Evolutionary conservation across 1,140 invertebrate species (phyloP), one percentile per base, ranked within the genome.

Genomic region (Colletes gigas): DNA sequence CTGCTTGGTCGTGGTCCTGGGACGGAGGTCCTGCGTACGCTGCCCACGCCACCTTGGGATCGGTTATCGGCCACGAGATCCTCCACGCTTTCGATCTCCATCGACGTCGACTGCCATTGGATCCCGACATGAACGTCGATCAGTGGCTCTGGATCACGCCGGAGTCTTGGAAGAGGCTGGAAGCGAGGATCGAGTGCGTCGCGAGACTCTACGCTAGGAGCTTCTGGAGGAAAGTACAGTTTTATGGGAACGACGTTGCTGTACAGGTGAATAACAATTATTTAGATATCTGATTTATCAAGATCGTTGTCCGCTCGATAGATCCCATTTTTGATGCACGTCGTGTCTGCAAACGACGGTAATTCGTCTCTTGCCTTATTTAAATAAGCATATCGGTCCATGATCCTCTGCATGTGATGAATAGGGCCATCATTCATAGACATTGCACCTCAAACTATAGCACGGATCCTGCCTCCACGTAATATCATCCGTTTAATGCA

Each of bases 141-240:
- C 92, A 94, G 21, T 95, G 94, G 76, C 92, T 94, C 57, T 96
- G 95, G 95, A 95, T 96, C 92, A 93, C 94, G 15, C 93, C 94
- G 4, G 92, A 94, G 9, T 93, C 95, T 9, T 93, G 94, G 67
- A 90, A 93, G 14, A 92, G 92, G 70, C 94, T 96, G 72, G 95
- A 95, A 55, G 91, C 94, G 7, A 92, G 94, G 75, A 94, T 95
- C 4, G 93, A 94, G 66, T 97, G 96, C 83, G 92, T 95, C 19
- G 94, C 94, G 1, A 93, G 94, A 30, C 94, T 95, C 76, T 95
- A 95, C 89, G 93, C 93, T 1, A 88, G 90, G 44, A 91, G 91
- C 41, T 94, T 94, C 77, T 90, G 90, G 88, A 90, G 91, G 54
- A 90, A 93, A 67, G 91, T 94, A 50, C 90, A 92, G 19, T 94